Evolutionary conservation across 2,797 vertebrate species (phyloP).

Genomic region (Argyrosomus regius): DNA sequence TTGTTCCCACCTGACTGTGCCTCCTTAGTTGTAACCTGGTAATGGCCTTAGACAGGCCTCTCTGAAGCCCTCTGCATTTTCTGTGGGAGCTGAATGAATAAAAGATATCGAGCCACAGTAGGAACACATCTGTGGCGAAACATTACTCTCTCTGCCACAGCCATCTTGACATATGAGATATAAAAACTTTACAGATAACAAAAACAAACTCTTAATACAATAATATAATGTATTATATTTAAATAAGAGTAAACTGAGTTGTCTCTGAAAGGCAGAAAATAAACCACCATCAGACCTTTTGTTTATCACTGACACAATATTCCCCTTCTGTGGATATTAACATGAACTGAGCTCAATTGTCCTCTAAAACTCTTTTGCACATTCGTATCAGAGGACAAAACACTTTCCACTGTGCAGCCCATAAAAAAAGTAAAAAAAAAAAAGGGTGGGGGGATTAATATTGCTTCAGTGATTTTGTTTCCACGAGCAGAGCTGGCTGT

Average conservation of each 20-base stretch:
- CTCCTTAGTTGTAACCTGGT: conserved; percentile 23
- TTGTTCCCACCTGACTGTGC: conserved; percentile 12
- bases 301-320: conserved; percentile 5
- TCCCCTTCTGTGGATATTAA: conserved; percentile 27
- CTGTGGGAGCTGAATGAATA: conserved; percentile 69
- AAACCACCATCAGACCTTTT: conserved; percentile 21
- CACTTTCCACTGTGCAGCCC: conserved; percentile 17
- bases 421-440: not conserved
- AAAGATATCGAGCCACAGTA: conserved; percentile 66
- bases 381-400: conserved; percentile 36
- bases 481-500: conserved; percentile 6
- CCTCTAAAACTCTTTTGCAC: conserved; percentile 26
- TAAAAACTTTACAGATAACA: conserved; percentile 28
- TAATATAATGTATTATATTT: conserved; percentile 30
- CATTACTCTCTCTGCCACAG: conserved; percentile 52
- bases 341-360: conserved; percentile 13
- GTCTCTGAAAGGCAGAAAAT: conserved; percentile 17
- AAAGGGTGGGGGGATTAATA: conserved; percentile 15
- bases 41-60: conserved; percentile 21
- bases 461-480: conserved; percentile 38
- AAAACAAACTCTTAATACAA: conserved; percentile 9
- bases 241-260: conserved; percentile 14
- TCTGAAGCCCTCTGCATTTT: conserved; percentile 22
- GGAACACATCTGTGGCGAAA: conserved; percentile 67
- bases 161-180: conserved; percentile 40